Percentiles rank a stretch among this genome's conserved stretches.
Evolutionary conservation across 2,797 vertebrate genomes (phyloP).

Genomic region (Catamblyrhynchus diadema): DNA sequence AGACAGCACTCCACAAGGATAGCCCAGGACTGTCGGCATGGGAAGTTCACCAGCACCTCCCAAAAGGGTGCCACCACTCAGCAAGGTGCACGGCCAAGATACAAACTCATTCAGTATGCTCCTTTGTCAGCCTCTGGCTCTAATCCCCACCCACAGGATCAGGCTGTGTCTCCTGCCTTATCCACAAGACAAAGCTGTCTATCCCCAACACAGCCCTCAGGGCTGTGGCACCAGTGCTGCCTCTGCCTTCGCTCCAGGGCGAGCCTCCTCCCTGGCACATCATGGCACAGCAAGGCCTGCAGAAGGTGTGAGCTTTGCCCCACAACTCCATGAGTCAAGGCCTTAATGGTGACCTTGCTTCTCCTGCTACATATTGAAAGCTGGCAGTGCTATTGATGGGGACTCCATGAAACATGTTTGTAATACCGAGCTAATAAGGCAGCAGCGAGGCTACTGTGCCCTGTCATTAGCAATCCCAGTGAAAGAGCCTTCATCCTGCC

Average conservation of each 20-base stretch:
- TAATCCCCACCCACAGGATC: neutral
- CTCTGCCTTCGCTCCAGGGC: neutral
- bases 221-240: neutral
- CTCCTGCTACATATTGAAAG: neutral
- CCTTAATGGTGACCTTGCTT: neutral
- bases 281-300: fast-evolving
- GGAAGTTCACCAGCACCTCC: neutral
- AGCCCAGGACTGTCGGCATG: fast-evolving
- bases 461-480: neutral
- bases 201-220: neutral
- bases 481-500: neutral
- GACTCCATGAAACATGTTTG: neutral
- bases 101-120: fast-evolving
- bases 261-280: neutral
- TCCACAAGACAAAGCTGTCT: neutral
- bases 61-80: neutral
- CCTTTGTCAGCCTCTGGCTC: neutral
- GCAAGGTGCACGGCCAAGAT: neutral
- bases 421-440: neutral
- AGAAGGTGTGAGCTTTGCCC: neutral
- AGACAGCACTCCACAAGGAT: neutral
- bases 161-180: neutral
- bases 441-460: neutral
- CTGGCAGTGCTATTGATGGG: neutral
- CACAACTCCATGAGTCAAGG: neutral